Conservation (phyloP, 2,797 vertebrate species). For the Sparidentex hasta region DNA sequence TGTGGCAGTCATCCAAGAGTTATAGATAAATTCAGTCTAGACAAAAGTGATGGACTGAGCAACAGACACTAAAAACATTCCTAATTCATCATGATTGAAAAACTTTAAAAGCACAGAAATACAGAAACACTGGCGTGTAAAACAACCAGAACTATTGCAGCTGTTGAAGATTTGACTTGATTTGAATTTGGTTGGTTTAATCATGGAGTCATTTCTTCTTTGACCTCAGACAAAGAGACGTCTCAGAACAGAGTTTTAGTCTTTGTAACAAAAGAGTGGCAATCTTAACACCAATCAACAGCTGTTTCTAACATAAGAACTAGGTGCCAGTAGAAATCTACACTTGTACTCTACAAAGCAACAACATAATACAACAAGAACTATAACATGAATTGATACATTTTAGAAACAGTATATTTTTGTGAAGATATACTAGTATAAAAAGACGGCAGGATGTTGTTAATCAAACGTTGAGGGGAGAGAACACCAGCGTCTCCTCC, state of each 20-base stretch:
- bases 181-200: not conserved
- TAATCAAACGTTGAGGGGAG: not conserved
- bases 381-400: not conserved
- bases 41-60: not conserved
- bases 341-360: not conserved
- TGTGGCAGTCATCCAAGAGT: not conserved
- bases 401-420: too few species aligned
- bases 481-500: not conserved
- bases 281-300: not conserved
- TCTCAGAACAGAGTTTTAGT: constrained; percentile 5
- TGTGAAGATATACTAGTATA: not conserved
- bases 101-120: not conserved
- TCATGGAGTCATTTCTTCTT: constrained; percentile 17
- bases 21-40: not conserved
- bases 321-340: not conserved
- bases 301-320: not conserved
- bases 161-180: not conserved
- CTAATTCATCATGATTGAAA: not conserved
- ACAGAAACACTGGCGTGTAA: not conserved
- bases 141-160: not conserved
- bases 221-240: constrained; percentile 2
- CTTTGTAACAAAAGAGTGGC: not conserved
- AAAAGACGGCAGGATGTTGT: not conserved
- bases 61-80: not conserved
- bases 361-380: not conserved